Evolutionary conservation across 2,113 vertebrate genomes (phyloP), one percentile per base, ranked within the genome.

Genomic region (Spermophilus dauricus): DNA sequence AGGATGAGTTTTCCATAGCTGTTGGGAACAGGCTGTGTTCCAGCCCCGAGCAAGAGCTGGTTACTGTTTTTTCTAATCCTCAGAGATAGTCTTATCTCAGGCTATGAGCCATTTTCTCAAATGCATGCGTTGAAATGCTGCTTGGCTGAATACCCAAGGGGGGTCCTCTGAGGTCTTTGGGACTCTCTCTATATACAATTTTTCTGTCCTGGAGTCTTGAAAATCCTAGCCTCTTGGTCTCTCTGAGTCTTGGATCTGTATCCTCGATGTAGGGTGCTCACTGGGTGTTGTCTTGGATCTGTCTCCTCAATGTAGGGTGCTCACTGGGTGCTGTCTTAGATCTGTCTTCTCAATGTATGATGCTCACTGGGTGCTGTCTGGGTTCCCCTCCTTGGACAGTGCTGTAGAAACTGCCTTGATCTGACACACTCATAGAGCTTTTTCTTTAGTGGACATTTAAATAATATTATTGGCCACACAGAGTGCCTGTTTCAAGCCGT

Each of bases 41-140:
- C 10, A 51, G 22, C 2, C n/a, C 3, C 42, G 2, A 39, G 4
- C 85, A 2, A 70, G 16, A 13, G 2, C 20, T n/a, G 16, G 4
- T 4, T 37, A 24, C 4, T 34, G 12, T 42, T 53, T 16, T 37
- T 3, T 20, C 9, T 58, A 11, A 37, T 14, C n/a, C 75, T 75
- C 24, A 28, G 24, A 26, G 37, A 24, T n/a, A 48, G 0, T 37
- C 30, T 69, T 80, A 14, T 45, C n/a, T 42, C n/a, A 9, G 65
- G 0, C 1, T 28, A 65, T 28, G 32, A 48, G 8, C 3, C 3
- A 6, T 82, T 80, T 76, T 37, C 26, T 56, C 63, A 82, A 30
- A 75, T 12, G 53, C 1, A 1, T 30, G 4, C 53, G 17, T 28
- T 58, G 61, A 24, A 73, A 16, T 9, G 76, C 4, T 5, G 18